Percentiles rank a stretch among this genome's conserved stretches.
phyloP scores from a whole-genome alignment of 2,888 invertebrate genomes.

The Phaonia tiefii region DNA sequence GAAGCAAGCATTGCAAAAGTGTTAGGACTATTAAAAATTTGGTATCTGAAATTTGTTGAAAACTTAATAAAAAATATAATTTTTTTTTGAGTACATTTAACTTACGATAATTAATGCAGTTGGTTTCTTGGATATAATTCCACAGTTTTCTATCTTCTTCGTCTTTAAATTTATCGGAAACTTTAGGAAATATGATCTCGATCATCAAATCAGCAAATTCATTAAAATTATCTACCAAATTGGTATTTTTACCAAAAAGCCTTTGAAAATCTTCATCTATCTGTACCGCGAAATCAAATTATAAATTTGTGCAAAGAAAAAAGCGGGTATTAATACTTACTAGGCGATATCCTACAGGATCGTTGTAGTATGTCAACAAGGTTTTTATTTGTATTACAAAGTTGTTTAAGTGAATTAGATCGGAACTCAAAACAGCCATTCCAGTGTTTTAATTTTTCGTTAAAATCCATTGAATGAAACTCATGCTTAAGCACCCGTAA shows the following conservation, averaged over 20 bases:
- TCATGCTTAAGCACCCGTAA: neutral
- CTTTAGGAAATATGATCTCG: no score
- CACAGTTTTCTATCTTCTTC: no score
- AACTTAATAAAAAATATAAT: no score
- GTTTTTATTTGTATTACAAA: neutral
- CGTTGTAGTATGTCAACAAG: neutral
- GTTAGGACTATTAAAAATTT: neutral
- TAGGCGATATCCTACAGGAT: constrained; percentile 3
- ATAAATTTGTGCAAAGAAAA: neutral
- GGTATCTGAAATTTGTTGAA: no score
- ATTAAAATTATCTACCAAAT: neutral
- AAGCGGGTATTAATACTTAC: neutral
- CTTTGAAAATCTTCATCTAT: neutral
- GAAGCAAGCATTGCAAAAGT: neutral
- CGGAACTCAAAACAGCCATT: no score
- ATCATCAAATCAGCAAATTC: no score
- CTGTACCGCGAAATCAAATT: neutral
- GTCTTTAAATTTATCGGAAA: no score
- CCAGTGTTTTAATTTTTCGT: no score
- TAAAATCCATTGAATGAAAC: no score
- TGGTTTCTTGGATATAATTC: no score
- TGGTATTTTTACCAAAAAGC: neutral
- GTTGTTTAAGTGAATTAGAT: neutral
- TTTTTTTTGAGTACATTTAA: no score
- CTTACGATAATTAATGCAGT: no score